Base-by-base conservation (phyloP, 2,113 vertebrate species). In the Neogobius melanostomus region DNA sequence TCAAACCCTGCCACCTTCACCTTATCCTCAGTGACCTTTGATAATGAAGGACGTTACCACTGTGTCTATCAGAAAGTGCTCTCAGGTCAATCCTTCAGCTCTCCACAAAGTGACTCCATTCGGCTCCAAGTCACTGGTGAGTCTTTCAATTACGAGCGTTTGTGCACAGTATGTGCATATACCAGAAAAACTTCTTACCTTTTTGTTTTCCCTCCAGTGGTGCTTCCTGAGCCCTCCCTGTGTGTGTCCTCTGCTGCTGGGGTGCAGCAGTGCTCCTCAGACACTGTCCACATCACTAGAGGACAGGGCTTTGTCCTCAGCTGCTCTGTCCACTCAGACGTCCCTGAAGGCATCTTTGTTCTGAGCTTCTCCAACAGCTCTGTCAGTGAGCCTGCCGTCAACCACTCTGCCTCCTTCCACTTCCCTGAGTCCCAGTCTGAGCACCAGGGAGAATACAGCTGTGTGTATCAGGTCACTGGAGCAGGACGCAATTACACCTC, bases 31-130 rank as follows among this genome's bases (percentile, higher is more conserved):
- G 74, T 69, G 54, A 57, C 54, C 54, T 57, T 54, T 57, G 54
- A 57, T 21, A 56, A 8, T 56, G 7, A 56, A 17, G 5, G 8
- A 44, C 53, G 48, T 70, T 83, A 80, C 52, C 21, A 16, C 56
- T 82, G 80, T 70, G 42, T 54, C 17, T 66, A 69, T 48, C 3
- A 56, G 46, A 72, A 0, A 28, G 56, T 0, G 0, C 6, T 10
- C 17, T 59, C 68, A 47, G 1, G 46, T 59, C 63, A 1, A 43
- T 0, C 1, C 1, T 64, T 70, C 11, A 57, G 1, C 54, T 57
- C 54, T 36, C 56, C 56, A 12, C 28, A 59, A 14, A 59, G 56
- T 59, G 56, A 42, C 28, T 7, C 56, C 14, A 5, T 59, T 7
- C 36, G 1, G 11, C 56, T 59, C 42, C 28, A 59, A 36, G 11